Evolutionary conservation across 2,113 vertebrate species (phyloP).

Genomic region (Lophotis ruficrista): DNA sequence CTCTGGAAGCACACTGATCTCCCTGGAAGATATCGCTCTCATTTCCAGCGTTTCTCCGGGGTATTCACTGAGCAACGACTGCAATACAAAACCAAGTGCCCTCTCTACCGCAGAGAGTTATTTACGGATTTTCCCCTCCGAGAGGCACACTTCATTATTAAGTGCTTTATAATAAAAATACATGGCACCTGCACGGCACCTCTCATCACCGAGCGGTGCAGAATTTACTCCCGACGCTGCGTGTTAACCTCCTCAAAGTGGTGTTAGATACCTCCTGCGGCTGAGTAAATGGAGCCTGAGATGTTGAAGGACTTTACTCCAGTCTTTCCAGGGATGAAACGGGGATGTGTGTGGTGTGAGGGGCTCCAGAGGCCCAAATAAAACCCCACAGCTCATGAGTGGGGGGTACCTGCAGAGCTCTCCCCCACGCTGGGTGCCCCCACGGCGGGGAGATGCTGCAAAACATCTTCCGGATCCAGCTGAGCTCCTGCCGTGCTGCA

Average conservation of each 20-base stretch:
- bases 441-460: not conserved
- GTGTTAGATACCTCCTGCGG: not conserved
- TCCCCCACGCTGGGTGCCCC: rapidly evolving
- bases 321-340: not conserved
- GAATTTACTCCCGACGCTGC: not conserved
- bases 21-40: not conserved
- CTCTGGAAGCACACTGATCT: constrained; percentile 23
- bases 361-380: not conserved
- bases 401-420: not conserved
- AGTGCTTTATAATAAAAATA: constrained; percentile 8
- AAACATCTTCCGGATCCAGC: not conserved
- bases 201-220: not conserved
- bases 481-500: not conserved
- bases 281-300: not conserved
- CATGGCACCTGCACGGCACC: not conserved
- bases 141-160: not conserved
- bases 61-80: not conserved
- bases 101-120: constrained; percentile 6
- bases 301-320: not conserved
- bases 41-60: not conserved
- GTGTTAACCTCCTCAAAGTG: not conserved
- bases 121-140: not conserved
- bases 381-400: rapidly evolving
- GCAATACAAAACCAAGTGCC: not conserved
- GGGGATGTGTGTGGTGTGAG: not conserved